Conservation (phyloP, 2,113 vertebrate species). For the Dermatemys mawii region DNA sequence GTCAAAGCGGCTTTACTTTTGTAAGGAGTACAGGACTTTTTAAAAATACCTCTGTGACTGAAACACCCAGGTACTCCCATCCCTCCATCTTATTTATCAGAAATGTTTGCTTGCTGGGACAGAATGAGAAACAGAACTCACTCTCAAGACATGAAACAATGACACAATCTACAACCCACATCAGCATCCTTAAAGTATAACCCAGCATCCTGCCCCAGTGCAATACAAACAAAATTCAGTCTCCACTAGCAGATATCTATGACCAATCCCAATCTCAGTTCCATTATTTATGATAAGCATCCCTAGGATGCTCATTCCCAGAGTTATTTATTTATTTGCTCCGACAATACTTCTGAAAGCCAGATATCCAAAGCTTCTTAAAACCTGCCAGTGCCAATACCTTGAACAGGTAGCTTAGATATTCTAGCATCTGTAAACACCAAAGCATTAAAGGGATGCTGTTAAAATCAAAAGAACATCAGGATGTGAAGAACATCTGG, state of each 20-base stretch:
- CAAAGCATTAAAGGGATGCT: background rate
- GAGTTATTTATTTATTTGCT: no score
- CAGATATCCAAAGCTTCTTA: background rate
- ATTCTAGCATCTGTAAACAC: background rate
- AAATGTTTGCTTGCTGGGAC: background rate
- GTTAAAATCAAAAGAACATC: background rate
- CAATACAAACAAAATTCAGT: background rate
- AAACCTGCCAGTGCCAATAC: background rate
- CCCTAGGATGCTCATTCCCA: background rate
- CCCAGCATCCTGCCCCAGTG: background rate
- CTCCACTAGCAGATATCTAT: no score
- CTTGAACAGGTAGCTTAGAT: background rate
- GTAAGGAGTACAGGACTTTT: background rate
- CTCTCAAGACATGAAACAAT: background rate
- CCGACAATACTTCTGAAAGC: background rate
- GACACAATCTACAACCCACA: background rate
- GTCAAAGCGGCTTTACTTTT: background rate
- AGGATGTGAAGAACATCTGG: background rate
- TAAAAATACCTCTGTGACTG: background rate
- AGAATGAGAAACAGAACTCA: background rate
- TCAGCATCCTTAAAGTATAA: background rate
- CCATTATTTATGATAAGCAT: background rate
- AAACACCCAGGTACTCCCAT: accelerated
- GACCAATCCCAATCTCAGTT: background rate
- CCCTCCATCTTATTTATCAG: background rate